Evolutionary conservation across 2,888 invertebrate genomes (phyloP).

Genomic region (Mactromeris polynyma): DNA sequence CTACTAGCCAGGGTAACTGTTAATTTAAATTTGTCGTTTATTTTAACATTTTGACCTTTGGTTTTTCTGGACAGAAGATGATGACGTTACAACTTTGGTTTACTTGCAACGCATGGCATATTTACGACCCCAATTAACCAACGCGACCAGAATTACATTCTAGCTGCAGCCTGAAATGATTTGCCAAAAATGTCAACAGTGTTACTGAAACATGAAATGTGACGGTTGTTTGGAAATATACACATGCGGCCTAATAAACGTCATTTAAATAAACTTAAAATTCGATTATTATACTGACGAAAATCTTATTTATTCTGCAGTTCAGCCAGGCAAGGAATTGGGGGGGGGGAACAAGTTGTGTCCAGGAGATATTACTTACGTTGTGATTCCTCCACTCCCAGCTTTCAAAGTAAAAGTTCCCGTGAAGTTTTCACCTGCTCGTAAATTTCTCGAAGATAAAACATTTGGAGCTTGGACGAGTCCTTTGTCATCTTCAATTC

Average conservation of each 20-base stretch:
- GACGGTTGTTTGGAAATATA: background rate
- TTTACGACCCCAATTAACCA: too few species aligned
- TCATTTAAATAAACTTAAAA: background rate
- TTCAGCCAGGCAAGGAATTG: too few species aligned
- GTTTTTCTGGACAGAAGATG: too few species aligned
- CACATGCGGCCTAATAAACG: background rate
- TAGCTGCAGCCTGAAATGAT: too few species aligned
- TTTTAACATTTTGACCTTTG: too few species aligned
- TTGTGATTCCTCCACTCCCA: slow-evolving; percentile 52
- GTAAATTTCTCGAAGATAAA: slow-evolving; percentile 16
- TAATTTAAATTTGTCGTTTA: too few species aligned
- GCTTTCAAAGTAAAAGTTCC: slow-evolving; percentile 53
- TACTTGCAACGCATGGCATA: too few species aligned
- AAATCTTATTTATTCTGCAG: too few species aligned
- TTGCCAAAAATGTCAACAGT: too few species aligned
- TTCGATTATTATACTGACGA: background rate
- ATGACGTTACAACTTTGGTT: too few species aligned
- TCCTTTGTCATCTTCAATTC: slow-evolving; percentile 58
- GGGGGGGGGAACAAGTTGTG: too few species aligned
- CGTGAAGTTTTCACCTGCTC: slow-evolving; percentile 48
- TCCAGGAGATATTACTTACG: slow-evolving; percentile 36
- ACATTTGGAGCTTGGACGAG: slow-evolving; percentile 47
- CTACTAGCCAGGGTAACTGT: too few species aligned
- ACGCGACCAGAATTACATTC: background rate
- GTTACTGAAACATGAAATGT: background rate